These are phyloP conservation scores for Eilema griseolum DNA, from an alignment of 2,888 invertebrate species.

Conservation along the genomic window DNA sequence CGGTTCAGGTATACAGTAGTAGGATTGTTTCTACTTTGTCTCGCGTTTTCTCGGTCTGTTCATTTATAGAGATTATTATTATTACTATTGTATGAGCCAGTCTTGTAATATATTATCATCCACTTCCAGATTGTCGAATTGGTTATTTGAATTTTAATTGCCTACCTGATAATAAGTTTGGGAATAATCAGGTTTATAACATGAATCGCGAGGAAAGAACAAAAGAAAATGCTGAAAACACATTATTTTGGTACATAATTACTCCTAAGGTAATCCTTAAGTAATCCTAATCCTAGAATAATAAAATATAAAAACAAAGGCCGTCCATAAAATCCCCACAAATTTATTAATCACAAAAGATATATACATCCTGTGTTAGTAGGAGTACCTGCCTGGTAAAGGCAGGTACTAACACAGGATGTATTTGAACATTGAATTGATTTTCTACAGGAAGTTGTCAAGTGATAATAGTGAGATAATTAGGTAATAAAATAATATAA, in stretches of 20 bases:
- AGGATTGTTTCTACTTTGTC: no score
- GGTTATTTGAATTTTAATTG: no score
- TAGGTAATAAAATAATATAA: slow-evolving; percentile 52
- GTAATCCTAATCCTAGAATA: no score
- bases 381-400: no score
- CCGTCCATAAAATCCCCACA: slow-evolving; percentile 7
- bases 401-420: slow-evolving; percentile 32
- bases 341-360: slow-evolving; percentile 15
- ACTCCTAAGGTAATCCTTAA: no score
- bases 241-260: no score
- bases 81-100: background rate
- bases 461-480: slow-evolving; percentile 43
- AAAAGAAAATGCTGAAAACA: background rate
- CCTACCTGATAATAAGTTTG: no score
- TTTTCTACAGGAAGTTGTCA: slow-evolving; percentile 41
- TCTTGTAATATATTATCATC: no score
- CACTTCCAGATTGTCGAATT: no score
- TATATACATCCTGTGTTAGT: no score
- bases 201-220: background rate
- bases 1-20: background rate
- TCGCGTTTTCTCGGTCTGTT: no score
- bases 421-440: slow-evolving; percentile 39
- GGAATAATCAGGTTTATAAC: no score
- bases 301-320: background rate
- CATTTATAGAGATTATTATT: background rate